Base-by-base conservation (phyloP, 2,113 vertebrate species). In the Hystrix cristata region DNA sequence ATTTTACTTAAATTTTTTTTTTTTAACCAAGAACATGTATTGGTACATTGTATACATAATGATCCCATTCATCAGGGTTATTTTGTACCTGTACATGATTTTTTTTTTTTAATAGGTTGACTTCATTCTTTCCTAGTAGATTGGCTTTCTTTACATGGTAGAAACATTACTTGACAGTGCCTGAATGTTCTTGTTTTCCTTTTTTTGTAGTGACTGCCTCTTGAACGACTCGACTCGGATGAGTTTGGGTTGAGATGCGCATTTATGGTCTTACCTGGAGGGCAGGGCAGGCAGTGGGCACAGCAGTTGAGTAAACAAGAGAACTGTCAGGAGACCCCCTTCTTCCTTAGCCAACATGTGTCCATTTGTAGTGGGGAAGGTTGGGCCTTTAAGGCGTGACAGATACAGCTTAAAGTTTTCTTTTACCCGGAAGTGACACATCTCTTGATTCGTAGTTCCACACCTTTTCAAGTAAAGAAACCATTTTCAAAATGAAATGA, bases 401-500 rank as follows among this genome's bases (percentile, higher is more conserved):
- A 60, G 8, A 78, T 31, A 46, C 31, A 43, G 72, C 15, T 57
- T 85, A 34, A 62, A 62, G 29, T 82, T 72, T 27, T 87, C 25
- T 53, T 55, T 79, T 31, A 86, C 31, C 43, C 14, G 38, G 55
- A 95, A 95, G 19, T 93, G 84, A 53, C n/a, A 64, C 21, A 31
- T 85, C 34, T 59, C 19, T 91, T 64, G 27, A 16, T 27, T 43
- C 27, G 21, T 80, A 6, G 27, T 79, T 89, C 21, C 9, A 21
- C 59, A 2, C 5, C 19, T 93, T 95, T 81, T 92, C 27, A 95
- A 84, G 53, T 51, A 38, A 69, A 65, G 23, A 60, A 64, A 67
- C 31, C 4, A 18, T 88, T 96, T 96, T 84, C 80, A 78, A 87
- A 86, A 67, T 64, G 34, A 88, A 78, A 76, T 93, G 43, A 74